Conservation (phyloP, 2,113 vertebrate species). For the Phainopepla nitens region DNA sequence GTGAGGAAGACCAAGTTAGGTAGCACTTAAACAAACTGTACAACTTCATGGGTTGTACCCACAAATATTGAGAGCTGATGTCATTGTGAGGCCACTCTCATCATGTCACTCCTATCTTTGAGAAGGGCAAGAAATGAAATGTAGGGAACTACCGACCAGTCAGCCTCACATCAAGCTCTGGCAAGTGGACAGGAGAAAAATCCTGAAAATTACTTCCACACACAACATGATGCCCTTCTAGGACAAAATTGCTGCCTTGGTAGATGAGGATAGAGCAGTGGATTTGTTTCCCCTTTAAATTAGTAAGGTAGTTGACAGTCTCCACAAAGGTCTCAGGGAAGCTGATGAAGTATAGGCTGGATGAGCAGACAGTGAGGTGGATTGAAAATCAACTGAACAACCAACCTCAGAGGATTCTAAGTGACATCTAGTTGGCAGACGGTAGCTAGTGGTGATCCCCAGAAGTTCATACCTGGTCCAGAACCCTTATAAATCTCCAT, state of each 20-base stretch:
- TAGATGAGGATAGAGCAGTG: background rate
- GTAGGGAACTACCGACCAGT: background rate
- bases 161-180: background rate
- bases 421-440: background rate
- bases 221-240: background rate
- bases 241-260: background rate
- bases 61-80: background rate
- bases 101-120: background rate
- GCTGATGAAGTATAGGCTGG: background rate
- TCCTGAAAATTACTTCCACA: background rate
- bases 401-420: background rate
- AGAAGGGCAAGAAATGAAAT: background rate
- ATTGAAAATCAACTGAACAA: background rate
- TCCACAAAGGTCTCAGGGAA: background rate
- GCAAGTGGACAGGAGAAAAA: background rate
- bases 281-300: background rate
- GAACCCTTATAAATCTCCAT: background rate
- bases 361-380: background rate
- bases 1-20: background rate
- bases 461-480: background rate
- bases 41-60: background rate
- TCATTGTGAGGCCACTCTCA: background rate
- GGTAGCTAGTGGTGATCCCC: background rate
- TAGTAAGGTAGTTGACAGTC: background rate
- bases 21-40: background rate